phyloP scores from a whole-genome alignment of 2,113 vertebrate genomes.

The Pachyramphus minor region DNA sequence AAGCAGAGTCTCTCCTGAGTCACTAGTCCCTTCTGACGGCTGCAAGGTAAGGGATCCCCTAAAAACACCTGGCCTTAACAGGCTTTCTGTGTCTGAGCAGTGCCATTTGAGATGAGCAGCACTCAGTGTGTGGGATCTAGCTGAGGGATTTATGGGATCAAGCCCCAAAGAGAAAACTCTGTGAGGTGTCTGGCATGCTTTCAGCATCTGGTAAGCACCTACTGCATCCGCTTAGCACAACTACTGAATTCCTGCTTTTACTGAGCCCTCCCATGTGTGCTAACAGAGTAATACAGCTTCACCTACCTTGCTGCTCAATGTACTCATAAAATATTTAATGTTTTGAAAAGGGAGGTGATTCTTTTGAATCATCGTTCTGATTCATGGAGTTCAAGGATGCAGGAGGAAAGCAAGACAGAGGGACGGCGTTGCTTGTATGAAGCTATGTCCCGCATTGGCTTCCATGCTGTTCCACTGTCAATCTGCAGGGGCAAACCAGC shows the following conservation, averaged over 20 bases:
- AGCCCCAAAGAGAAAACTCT: not conserved
- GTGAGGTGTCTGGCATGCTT: not conserved
- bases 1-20: not conserved
- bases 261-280: not conserved
- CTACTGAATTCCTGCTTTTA: not conserved
- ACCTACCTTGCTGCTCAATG: not conserved
- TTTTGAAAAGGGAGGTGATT: not conserved
- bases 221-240: not conserved
- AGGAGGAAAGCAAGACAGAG: not conserved
- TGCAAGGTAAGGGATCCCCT: not conserved
- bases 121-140: not conserved
- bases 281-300: not conserved
- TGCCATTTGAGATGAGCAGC: not conserved
- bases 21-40: not conserved
- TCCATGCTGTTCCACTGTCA: not conserved
- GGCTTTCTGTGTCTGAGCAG: not conserved
- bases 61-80: fast-evolving
- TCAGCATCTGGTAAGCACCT: not conserved
- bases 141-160: not conserved
- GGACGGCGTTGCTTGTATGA: not conserved
- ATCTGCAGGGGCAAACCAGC: not conserved
- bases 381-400: not conserved
- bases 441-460: not conserved
- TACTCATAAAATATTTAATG: not conserved
- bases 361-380: not conserved